phyloP scores from a whole-genome alignment of 2,797 vertebrate genomes.

The Poeciliopsis paucimaculata region DNA sequence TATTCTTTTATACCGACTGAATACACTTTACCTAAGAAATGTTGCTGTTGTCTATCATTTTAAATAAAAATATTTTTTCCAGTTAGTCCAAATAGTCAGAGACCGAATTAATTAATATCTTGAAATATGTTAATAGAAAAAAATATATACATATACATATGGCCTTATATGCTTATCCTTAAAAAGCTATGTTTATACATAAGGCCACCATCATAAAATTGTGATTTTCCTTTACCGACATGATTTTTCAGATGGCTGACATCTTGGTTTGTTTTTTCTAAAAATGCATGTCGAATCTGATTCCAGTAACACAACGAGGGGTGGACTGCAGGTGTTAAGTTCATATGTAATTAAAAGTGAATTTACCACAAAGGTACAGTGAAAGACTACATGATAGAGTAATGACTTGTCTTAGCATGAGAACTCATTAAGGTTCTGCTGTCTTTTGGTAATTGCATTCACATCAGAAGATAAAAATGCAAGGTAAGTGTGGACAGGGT shows the following conservation, averaged over 20 bases:
- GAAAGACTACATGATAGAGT: not conserved
- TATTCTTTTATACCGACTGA: not conserved
- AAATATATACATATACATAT: not conserved
- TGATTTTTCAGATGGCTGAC: not conserved
- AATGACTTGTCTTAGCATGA: conserved; percentile 7
- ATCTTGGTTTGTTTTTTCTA: not conserved
- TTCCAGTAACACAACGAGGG: not conserved
- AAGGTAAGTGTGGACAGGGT: conserved; percentile 12
- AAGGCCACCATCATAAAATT: not conserved
- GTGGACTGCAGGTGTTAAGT: not conserved
- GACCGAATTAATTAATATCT: not conserved
- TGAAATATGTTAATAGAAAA: not conserved
- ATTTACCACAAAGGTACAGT: not conserved
- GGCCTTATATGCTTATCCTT: too few relatives aligned
- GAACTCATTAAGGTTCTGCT: conserved; percentile 15
- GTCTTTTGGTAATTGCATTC: conserved; percentile 13
- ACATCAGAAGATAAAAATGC: conserved; percentile 10
- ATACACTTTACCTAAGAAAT: not conserved
- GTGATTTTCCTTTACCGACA: not conserved
- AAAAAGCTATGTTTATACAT: not conserved
- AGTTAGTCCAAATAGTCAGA: not conserved
- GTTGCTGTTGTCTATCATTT: not conserved
- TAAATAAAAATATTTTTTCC: not conserved
- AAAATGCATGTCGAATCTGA: not conserved
- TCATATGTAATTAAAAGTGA: not conserved